Base-by-base conservation (phyloP, 2,888 invertebrate species). In the Cyaniris semiargus region DNA sequence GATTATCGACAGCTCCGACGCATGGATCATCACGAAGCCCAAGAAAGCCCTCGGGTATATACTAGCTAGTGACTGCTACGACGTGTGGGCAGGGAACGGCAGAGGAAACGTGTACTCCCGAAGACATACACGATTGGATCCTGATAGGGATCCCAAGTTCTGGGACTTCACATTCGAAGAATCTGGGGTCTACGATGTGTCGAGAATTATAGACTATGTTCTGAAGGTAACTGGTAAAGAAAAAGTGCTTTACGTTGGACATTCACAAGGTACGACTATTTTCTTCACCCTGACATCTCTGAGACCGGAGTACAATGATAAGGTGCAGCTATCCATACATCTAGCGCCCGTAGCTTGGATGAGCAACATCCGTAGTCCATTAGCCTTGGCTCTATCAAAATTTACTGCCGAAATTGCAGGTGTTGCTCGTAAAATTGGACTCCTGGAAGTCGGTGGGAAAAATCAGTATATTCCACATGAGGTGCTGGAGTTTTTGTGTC, bases 131-230 rank as follows among this genome's bases (percentile, higher is more conserved):
- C 85, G 84, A 0, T 80, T 90, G 83, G 80, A 91, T 78, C 86
- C 91, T 0, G 83, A 86, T 38, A 79, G 76, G 0, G 90, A 94
- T 72, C 78, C 83, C 3, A 79, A 85, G 18, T 95, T 87, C 83
- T 95, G 95, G 95, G 79, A 91, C 66, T 95, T 92, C 83, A 95
- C 95, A 78, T 96, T 95, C 92, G 96, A 97, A 83, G 96, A 97
- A 85, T 95, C 96, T 85, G 97, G 96, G 0, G 81, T 87, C 27
- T 94, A 94, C 81, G 97, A 97, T 85, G 81, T 97, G 0, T 95
- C 97, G 0, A 95, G 96, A 0, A 95, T 94, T 85, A 95, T 89
- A 21, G 89, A 90, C 79, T 86, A 83, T 10, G 79, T 90, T 13
- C 77, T 86, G 13, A 76, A 82, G 0, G 79, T 80, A 10, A 96